Base-by-base conservation (phyloP, 53 echinoderm and acorn worm species). In the Henricia sp. region DNA sequence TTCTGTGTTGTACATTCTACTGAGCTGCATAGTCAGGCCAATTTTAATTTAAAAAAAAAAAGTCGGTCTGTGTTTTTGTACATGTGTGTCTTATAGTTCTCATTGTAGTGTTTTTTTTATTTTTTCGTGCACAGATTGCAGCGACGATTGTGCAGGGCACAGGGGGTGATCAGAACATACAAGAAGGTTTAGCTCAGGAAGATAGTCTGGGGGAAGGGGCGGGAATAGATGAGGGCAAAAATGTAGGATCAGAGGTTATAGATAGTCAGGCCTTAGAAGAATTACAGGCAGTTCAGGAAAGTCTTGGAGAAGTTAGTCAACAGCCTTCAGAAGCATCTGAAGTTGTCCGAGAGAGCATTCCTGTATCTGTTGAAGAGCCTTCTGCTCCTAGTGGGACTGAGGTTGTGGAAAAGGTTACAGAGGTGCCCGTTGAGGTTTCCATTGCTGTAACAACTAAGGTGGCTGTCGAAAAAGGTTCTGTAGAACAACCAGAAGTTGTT, bases 241-340 rank as follows among this genome's bases (percentile, higher is more conserved):
- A 63, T 64, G 64, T 80, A 64, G 80, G 80, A 34, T 63, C 63
- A 20, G 80, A 80, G n/a, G n/a, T n/a, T 64, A 80, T 80, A 60
- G 80, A 62, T 80, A 80, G 80, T 64, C 48, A 80, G 63, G 80
- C 64, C 21, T 19, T 20, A 48, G 63, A 80, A 27, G 80, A 64
- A 20, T 63, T 46, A 34, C 63, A 48, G 46, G 80, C 80, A 33
- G 42, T 80, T 62, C 80, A 80, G 64, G 63, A 80, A 63, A 46
- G 19, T 29, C 33, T 64, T 52, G 44, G 46, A 26, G 80, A 64
- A 62, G 80, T 20, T 32, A 30, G 12, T 48, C 46, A 80, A 70
- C 70, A 43, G 29, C 12, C 70, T 44, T 70, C 80, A n/a, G 78
- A 60, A 33, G 78, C 63, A 30, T 14, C 75, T n/a, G 46, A 70